Conservation (phyloP, 2,797 vertebrate species). For the Chloroceryle amazona region DNA sequence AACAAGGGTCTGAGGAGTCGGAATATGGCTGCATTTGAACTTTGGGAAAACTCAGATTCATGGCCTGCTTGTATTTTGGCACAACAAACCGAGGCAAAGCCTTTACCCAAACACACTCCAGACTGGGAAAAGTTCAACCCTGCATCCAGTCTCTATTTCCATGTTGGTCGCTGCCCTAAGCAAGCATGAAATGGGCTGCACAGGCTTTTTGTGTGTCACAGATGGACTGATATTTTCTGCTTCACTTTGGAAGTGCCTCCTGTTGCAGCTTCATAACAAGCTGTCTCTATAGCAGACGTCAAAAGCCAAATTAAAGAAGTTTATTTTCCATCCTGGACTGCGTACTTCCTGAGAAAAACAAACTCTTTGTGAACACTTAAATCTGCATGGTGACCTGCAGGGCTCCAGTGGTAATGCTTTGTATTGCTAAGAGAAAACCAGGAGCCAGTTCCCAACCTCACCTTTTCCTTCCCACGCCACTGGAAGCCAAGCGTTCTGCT, state of each 20-base stretch:
- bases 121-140: constrained; percentile 22
- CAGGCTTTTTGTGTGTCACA: not conserved
- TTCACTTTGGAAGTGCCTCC: not conserved
- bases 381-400: not conserved
- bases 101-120: constrained; percentile 32
- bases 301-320: constrained; percentile 2
- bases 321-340: not conserved
- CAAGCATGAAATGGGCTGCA: not conserved
- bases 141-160: not conserved
- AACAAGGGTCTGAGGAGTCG: constrained; percentile 33
- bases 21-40: not conserved
- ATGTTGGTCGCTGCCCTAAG: not conserved
- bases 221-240: not conserved
- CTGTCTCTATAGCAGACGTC: not conserved
- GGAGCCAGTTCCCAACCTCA: not conserved
- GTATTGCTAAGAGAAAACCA: not conserved
- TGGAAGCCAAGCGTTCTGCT: not conserved
- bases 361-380: constrained; percentile 9
- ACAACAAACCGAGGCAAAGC: not conserved
- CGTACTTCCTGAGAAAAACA: constrained; percentile 40
- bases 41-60: constrained; percentile 36
- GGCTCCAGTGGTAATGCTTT: not conserved
- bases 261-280: not conserved
- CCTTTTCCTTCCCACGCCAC: constrained; percentile 8
- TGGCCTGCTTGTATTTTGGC: not conserved